Conservation (phyloP, 1,140 invertebrate genomes). For the Euglossa dilemma region DNA sequence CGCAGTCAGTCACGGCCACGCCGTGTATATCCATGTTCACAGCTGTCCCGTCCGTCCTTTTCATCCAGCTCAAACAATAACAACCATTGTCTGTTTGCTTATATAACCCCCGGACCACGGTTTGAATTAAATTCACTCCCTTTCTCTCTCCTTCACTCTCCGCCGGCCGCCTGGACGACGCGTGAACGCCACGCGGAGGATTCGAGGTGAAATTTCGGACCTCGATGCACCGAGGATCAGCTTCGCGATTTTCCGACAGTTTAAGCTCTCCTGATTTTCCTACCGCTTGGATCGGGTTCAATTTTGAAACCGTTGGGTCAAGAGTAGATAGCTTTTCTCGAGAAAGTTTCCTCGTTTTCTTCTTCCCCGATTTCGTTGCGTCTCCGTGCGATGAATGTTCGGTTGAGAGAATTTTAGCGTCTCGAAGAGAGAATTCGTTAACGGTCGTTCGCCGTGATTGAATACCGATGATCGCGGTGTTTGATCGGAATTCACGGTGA, state of each 20-base stretch:
- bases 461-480: too few relatives aligned
- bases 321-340: too few relatives aligned
- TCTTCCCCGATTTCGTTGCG: too few relatives aligned
- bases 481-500: too few relatives aligned
- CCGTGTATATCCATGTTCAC: slow-evolving; percentile 63
- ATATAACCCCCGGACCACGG: slow-evolving; percentile 59
- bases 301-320: too few relatives aligned
- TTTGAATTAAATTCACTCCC: slow-evolving; percentile 62
- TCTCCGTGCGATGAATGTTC: too few relatives aligned
- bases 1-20: slow-evolving; percentile 64
- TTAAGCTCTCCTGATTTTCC: too few relatives aligned
- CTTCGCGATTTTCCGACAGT: neutral
- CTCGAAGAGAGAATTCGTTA: too few relatives aligned
- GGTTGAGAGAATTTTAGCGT: too few relatives aligned
- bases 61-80: slow-evolving; percentile 70
- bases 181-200: neutral
- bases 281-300: too few relatives aligned
- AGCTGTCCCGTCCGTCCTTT: slow-evolving; percentile 65
- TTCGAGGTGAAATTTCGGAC: neutral
- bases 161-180: neutral
- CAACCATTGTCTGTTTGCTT: slow-evolving; percentile 71
- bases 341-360: too few relatives aligned
- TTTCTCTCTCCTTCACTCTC: neutral
- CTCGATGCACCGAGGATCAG: neutral
- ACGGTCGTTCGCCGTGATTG: too few relatives aligned